Conservation (phyloP, 2,797 vertebrate genomes). For the Ambastaia sidthimunki region DNA sequence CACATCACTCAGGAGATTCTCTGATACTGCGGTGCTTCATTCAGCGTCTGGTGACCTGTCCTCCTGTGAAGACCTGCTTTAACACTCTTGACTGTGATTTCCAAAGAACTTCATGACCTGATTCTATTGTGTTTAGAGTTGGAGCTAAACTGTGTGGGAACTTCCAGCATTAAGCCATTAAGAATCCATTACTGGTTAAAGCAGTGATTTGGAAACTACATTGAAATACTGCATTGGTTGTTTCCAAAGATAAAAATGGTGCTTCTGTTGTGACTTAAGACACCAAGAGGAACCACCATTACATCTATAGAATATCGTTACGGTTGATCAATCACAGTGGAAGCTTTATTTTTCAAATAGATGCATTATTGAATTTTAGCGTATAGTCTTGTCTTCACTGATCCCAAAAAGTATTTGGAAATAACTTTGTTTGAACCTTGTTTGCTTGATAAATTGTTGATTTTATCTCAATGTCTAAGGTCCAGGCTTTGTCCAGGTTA, state of each 20-base stretch:
- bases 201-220: conserved; percentile 27
- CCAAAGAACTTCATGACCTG: conserved; percentile 25
- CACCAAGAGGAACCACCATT: conserved; percentile 18
- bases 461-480: not conserved
- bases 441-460: not conserved
- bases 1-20: conserved; percentile 45
- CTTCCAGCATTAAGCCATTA: not conserved
- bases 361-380: conserved; percentile 4
- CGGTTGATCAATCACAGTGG: not conserved
- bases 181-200: not conserved
- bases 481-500: conserved; percentile 13
- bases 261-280: conserved; percentile 7
- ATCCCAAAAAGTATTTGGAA: conserved; percentile 20
- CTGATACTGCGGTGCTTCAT: conserved; percentile 22
- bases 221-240: conserved; percentile 30
- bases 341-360: not conserved
- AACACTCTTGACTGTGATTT: not conserved
- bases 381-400: not conserved
- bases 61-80: conserved; percentile 30
- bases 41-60: not conserved
- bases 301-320: not conserved
- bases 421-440: not conserved
- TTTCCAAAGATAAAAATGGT: conserved; percentile 50
- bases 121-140: conserved; percentile 1
- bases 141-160: not conserved